A percentile compares a stretch with the other conserved stretches of the same genome.
These are phyloP conservation scores for Pygocentrus nattereri DNA, from an alignment of 2,797 vertebrate genomes.

Conservation along the genomic window DNA sequence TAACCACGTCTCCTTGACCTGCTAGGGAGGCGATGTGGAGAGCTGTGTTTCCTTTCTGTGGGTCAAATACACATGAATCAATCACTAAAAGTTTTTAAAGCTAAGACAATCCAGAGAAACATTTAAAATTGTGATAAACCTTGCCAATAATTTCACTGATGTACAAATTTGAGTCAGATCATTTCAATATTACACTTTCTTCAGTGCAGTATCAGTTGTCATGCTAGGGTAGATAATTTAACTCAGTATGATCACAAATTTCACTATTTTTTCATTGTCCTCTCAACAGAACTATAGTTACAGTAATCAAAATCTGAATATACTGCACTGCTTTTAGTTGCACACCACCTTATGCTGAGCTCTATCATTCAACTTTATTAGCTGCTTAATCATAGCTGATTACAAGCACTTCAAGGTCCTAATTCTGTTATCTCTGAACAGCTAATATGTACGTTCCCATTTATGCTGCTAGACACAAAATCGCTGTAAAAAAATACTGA, in stretches of 20 bases:
- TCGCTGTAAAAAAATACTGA: background rate
- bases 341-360: background rate
- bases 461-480: background rate
- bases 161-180: too few relatives aligned
- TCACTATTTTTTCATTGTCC: too few relatives aligned
- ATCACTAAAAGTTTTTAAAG: too few relatives aligned
- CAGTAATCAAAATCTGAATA: background rate
- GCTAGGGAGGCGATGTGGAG: conserved; percentile 96
- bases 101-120: too few relatives aligned
- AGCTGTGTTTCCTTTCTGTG: conserved; percentile 97
- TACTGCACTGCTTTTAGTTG: background rate
- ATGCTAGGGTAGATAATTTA: too few relatives aligned
- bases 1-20: conserved; percentile 94
- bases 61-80: conserved; percentile 4
- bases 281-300: too few relatives aligned
- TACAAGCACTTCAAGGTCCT: background rate
- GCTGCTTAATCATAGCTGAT: background rate
- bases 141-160: too few relatives aligned
- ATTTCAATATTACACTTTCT: too few relatives aligned
- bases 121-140: too few relatives aligned
- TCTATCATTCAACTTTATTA: background rate
- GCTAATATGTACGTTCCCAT: background rate
- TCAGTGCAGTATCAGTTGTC: too few relatives aligned
- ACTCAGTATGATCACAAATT: too few relatives aligned
- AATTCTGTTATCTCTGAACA: background rate